Evolutionary conservation across 2,113 vertebrate genomes (phyloP), one percentile per base, ranked within the genome.

Genomic region (Embiotoca jacksoni): DNA sequence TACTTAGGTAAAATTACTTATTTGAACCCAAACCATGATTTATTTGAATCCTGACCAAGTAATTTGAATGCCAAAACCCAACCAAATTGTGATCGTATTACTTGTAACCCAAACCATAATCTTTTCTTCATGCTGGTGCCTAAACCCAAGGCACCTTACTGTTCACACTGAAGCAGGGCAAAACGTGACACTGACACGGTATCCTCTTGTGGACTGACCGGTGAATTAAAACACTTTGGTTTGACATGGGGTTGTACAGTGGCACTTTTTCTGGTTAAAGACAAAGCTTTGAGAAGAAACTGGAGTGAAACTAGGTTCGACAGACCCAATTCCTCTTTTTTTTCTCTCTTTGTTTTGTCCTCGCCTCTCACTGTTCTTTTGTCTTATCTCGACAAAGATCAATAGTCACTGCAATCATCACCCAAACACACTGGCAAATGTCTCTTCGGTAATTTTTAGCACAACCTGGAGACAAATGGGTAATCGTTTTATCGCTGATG

Each of bases 391-490:
- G 60, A 82, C 53, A 53, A 66, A 56, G 82, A 91, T 88, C 83
- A 86, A 85, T 90, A 83, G 71, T 41, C 7, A 55, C 35, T 50
- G 73, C 71, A 76, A 78, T 80, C 72, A 30, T 69, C 59, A 79
- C 78, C 72, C 69, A 79, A 88, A 85, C 32, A 81, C 58, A 71
- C 75, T 71, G 82, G 74, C 77, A 87, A 82, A 85, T 61, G 81
- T 77, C 84, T 91, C 53, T 54, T 75, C 80, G 81, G 70, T 82
- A 66, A 89, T 91, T 89, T 82, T 84, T 75, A 75, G 84, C 80
- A 67, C 83, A 87, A 86, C 86, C 69, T 71, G 66, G 65, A 91
- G 91, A 92, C 89, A 85, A 86, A 91, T 78, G 71, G 84, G 35
- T 64, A 83, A 89, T 77, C 57, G 32, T 79, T 84, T 67, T 85